These are phyloP conservation scores for Mythimna loreyi DNA, from an alignment of 2,888 invertebrate genomes.

Conservation along the genomic window DNA sequence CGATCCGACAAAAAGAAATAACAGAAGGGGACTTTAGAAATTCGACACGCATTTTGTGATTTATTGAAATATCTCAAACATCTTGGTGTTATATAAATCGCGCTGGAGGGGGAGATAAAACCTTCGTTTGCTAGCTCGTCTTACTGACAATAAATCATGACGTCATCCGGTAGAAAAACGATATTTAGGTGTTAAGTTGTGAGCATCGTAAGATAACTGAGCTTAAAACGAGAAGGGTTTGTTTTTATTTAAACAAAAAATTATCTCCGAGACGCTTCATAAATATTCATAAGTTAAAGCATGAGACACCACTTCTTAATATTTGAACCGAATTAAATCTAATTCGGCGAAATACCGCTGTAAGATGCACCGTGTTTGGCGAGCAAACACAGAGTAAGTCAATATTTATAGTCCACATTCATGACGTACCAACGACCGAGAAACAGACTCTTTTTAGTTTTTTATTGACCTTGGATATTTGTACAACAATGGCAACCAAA, in stretches of 20 bases:
- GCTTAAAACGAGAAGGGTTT: constrained; percentile 43
- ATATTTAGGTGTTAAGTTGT: constrained; percentile 84
- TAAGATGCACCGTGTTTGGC: constrained; percentile 58
- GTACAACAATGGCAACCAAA: constrained; percentile 36
- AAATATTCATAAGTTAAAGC: constrained; percentile 37
- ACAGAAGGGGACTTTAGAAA: constrained; percentile 81
- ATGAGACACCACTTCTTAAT: constrained; percentile 31
- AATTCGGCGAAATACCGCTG: constrained; percentile 50
- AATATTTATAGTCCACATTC: constrained; percentile 67
- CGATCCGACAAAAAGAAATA: constrained; percentile 74
- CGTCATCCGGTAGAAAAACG: constrained; percentile 84
- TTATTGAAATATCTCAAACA: constrained; percentile 88
- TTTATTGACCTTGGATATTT: constrained; percentile 57
- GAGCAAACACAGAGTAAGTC: constrained; percentile 56
- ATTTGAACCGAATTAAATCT: constrained; percentile 48
- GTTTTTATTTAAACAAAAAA: constrained; percentile 49
- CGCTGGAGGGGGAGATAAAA: constrained; percentile 85
- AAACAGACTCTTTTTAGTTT: constrained; percentile 46
- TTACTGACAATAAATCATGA: constrained; percentile 87
- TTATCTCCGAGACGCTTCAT: constrained; percentile 33
- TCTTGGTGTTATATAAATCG: constrained; percentile 86
- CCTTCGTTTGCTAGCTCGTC: constrained; percentile 82
- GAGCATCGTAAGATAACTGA: constrained; percentile 70
- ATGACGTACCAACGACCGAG: constrained; percentile 50
- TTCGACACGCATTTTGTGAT: constrained; percentile 88